Percentiles rank a stretch among this genome's conserved stretches.
Conservation (phyloP, 1,140 invertebrate genomes). For the Leucophenga varia region DNA sequence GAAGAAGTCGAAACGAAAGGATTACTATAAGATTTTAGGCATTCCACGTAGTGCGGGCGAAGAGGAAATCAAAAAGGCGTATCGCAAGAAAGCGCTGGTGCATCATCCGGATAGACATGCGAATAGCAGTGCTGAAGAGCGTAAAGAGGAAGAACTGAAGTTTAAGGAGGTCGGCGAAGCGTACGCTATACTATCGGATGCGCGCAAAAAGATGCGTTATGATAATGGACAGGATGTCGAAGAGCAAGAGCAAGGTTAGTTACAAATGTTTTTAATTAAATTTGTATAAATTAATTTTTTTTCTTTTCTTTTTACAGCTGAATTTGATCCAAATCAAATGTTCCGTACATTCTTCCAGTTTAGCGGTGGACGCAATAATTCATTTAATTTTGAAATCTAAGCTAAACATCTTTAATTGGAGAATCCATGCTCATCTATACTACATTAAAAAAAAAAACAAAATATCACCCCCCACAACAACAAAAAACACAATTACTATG, state of each 20-base stretch:
- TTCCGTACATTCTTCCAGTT: conserved; percentile 53
- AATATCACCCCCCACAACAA: neutral
- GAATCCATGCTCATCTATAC: no score
- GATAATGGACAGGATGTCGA: conserved; percentile 92
- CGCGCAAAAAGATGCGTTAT: conserved; percentile 87
- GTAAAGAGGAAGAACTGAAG: conserved; percentile 88
- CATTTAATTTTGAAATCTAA: conserved; percentile 51
- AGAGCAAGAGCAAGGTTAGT: conserved; percentile 53
- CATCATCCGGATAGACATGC: conserved; percentile 92
- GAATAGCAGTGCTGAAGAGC: conserved; percentile 77
- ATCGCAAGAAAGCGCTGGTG: conserved; percentile 82
- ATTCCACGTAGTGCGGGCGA: conserved; percentile 80
- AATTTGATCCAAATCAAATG: conserved; percentile 54
- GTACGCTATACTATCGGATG: conserved; percentile 91
- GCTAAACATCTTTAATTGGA: no score
- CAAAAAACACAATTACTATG: no score
- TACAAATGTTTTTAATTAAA: neutral
- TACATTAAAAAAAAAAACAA: no score
- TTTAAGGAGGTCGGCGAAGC: conserved; percentile 98
- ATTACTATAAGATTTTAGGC: conserved; percentile 96
- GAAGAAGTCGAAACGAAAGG: conserved; percentile 92
- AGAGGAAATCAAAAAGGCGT: conserved; percentile 96
- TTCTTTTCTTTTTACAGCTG: conserved; percentile 23
- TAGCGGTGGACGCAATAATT: conserved; percentile 25
- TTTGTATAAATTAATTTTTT: conserved; percentile 5